A percentile compares a stretch with the other conserved stretches of the same genome.
Conservation (phyloP, 2,113 vertebrate genomes). For the Ptilonorhynchus violaceus region DNA sequence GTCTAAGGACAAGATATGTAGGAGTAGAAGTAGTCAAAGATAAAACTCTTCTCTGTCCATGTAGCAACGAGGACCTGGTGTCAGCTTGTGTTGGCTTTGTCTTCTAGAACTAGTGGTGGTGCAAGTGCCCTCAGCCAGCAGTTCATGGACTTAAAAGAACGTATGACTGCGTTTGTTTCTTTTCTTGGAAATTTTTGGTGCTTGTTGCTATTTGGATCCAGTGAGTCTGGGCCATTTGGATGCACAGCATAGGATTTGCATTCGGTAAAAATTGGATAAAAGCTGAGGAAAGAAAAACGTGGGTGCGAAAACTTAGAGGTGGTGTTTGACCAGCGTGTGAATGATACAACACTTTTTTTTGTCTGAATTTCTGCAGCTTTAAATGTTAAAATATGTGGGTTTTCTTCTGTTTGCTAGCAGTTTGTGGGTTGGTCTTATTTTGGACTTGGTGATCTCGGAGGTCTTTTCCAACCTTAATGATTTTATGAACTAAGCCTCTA, state of each 20-base stretch:
- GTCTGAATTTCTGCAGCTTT: neutral
- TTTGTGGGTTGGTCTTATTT: neutral
- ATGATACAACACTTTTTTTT: neutral
- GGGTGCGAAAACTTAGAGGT: neutral
- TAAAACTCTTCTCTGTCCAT: accelerated
- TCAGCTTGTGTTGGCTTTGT: neutral
- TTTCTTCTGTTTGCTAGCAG: neutral
- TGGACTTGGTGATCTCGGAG: neutral
- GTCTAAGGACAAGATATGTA: accelerated
- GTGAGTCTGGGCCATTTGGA: neutral
- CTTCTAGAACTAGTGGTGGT: neutral
- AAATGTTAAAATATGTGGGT: neutral
- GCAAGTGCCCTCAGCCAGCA: neutral
- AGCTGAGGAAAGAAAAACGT: neutral
- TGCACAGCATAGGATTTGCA: neutral
- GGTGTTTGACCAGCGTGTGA: accelerated
- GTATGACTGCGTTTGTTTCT: accelerated
- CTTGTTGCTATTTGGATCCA: neutral
- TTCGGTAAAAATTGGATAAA: neutral
- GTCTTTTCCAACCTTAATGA: neutral
- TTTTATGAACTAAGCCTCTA: neutral
- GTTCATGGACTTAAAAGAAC: neutral
- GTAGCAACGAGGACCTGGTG: accelerated
- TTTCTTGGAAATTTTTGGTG: neutral
- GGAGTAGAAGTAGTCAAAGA: neutral